phyloP scores from a whole-genome alignment of 2,797 vertebrate species.

The Meda fulgida region DNA sequence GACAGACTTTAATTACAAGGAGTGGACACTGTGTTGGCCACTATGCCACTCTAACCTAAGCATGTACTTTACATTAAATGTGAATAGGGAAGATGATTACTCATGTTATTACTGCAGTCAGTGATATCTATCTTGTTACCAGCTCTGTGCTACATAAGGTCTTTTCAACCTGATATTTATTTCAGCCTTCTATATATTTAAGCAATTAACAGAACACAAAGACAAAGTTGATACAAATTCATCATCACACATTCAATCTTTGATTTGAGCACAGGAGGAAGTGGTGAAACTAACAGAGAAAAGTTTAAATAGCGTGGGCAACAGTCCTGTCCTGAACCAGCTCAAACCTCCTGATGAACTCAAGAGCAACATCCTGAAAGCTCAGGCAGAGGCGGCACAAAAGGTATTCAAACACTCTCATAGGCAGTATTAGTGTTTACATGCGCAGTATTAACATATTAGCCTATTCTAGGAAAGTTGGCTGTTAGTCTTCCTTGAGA shows the following conservation, averaged over 20 bases:
- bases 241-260: neutral
- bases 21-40: neutral
- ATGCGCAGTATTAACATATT: neutral
- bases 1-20: neutral
- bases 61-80: neutral
- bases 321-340: slow-evolving; percentile 75
- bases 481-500: neutral
- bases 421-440: neutral
- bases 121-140: neutral
- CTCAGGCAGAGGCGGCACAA: slow-evolving; percentile 85
- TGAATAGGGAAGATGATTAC: slow-evolving; percentile 18
- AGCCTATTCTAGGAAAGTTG: neutral
- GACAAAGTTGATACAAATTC: neutral
- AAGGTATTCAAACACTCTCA: slow-evolving; percentile 76
- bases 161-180: neutral
- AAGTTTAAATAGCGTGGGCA: slow-evolving; percentile 85
- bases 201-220: neutral
- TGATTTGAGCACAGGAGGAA: slow-evolving; percentile 80
- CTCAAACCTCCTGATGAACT: slow-evolving; percentile 82
- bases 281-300: slow-evolving; percentile 91
- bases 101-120: neutral
- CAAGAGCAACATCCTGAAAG: slow-evolving; percentile 97
- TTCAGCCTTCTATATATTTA: slow-evolving; percentile 4
- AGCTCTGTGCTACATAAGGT: neutral
- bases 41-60: neutral